Evolutionary conservation across 2,797 vertebrate genomes (phyloP).

Genomic region (Sciurus carolinensis): DNA sequence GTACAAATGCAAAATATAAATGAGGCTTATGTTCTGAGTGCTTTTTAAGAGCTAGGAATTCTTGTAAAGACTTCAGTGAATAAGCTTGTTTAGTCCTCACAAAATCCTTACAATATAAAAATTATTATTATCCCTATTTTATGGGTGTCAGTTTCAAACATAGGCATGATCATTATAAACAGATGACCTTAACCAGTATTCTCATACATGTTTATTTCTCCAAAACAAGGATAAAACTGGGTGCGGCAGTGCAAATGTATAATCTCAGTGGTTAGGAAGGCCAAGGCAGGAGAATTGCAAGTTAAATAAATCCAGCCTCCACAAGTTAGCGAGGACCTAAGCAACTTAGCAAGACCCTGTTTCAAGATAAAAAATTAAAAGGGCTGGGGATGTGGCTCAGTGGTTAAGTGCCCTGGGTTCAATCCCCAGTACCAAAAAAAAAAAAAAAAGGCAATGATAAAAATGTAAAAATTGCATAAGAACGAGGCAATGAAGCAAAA

Average conservation of each 20-base stretch:
- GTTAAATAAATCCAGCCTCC: too few species aligned
- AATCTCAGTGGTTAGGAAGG: too few species aligned
- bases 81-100: neutral
- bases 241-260: too few species aligned
- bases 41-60: neutral
- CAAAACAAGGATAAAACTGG: neutral
- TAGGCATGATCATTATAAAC: neutral
- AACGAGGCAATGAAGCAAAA: slow-evolving; percentile 10
- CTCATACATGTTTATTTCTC: slow-evolving; percentile 27
- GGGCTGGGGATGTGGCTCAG: too few species aligned
- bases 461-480: neutral
- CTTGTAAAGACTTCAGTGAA: neutral
- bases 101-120: neutral
- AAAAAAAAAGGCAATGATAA: neutral
- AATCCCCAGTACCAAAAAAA: too few species aligned
- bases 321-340: too few species aligned
- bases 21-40: neutral
- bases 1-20: neutral
- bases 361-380: too few species aligned
- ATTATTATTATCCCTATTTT: neutral
- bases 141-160: slow-evolving; percentile 21
- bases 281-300: too few species aligned
- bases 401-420: too few species aligned
- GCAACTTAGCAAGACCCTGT: too few species aligned
- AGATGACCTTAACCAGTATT: neutral